Evolutionary conservation across 1,140 invertebrate species (phyloP).

Genomic region (Bilobella aurantiaca): DNA sequence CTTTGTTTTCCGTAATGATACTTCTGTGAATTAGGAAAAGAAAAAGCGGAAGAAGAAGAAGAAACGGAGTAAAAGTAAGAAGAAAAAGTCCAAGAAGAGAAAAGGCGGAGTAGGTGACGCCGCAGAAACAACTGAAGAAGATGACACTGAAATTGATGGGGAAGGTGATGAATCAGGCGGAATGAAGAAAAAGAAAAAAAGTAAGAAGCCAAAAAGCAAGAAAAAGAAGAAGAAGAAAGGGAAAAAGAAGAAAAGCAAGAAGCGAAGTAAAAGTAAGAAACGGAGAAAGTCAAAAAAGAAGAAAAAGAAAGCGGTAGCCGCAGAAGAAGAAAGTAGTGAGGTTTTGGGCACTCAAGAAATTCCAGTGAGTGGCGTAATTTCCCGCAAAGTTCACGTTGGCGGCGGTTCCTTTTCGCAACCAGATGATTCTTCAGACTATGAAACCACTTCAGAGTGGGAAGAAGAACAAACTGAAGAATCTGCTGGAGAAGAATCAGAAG

Average conservation of each 20-base stretch:
- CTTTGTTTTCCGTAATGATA: neutral
- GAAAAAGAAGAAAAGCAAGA: neutral
- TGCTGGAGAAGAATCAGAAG: too few species aligned
- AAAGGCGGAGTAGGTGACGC: neutral
- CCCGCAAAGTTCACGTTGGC: too few species aligned
- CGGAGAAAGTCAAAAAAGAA: neutral
- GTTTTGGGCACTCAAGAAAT: too few species aligned
- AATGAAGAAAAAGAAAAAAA: constrained; percentile 1
- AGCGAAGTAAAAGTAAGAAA: neutral
- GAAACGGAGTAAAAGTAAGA: constrained; percentile 11
- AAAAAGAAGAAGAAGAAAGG: constrained; percentile 13
- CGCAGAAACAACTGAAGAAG: constrained; percentile 3
- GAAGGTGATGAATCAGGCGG: neutral
- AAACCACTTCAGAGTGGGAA: too few species aligned
- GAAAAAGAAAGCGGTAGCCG: neutral
- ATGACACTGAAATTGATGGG: constrained; percentile 16
- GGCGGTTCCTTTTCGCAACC: too few species aligned
- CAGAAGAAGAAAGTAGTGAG: too few species aligned
- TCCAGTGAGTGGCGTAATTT: too few species aligned
- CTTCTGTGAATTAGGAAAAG: constrained; percentile 10
- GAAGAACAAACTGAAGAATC: too few species aligned
- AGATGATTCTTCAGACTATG: too few species aligned
- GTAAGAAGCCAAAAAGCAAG: neutral
- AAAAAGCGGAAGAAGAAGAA: constrained; percentile 2
- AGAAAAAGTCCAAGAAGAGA: constrained; percentile 12